Base-by-base conservation (phyloP, 2,797 vertebrate genomes). In the Glossophaga mutica region DNA sequence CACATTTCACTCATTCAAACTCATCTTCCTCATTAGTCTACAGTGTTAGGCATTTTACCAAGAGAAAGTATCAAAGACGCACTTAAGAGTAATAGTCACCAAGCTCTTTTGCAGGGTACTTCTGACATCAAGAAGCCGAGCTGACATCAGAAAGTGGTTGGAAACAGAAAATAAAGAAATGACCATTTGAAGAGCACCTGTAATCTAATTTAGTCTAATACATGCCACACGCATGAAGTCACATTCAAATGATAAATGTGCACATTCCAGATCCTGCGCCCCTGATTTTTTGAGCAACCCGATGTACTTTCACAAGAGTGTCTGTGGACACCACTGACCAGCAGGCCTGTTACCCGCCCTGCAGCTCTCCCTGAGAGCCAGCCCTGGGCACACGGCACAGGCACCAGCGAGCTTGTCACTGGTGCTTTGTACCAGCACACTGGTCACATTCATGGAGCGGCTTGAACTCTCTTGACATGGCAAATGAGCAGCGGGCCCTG, bases 1-100 rank as follows among this genome's bases (percentile, higher is more conserved):
- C 65, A 52, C 62, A 89, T 82, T 94, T 87, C 48, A 62, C 90
- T 94, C 94, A 95, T 82, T 94, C 37, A 70, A 91, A 84, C 88
- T 79, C 76, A 89, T 42, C 85, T 55, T 94, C 48, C 46, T 96
- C 83, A 68, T 87, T 81, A 68, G 82, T 94, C 74, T 83, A 18
- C 2, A 16, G 15, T 39, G 78, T 55, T 73, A 76, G 71, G 46
- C 37, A 57, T 91, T 94, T 88, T 68, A 71, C 26, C 39, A 91
- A 88, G 82, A 88, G 29, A 65, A 86, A 83, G 79, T 3, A 74
- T 2, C 34, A 32, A 92, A 87, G 68, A 29, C 11, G n/a, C 37
- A 48, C 46, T 34, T 42, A 1, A 32, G 18, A 70, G 29, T 46
- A 55, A n/a, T 1, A n/a, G 1, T 62, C 57, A 67, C 87, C 59